These are phyloP conservation scores for Pogonomyrmex barbatus DNA, from an alignment of 1,140 invertebrate genomes.

Conservation along the genomic window DNA sequence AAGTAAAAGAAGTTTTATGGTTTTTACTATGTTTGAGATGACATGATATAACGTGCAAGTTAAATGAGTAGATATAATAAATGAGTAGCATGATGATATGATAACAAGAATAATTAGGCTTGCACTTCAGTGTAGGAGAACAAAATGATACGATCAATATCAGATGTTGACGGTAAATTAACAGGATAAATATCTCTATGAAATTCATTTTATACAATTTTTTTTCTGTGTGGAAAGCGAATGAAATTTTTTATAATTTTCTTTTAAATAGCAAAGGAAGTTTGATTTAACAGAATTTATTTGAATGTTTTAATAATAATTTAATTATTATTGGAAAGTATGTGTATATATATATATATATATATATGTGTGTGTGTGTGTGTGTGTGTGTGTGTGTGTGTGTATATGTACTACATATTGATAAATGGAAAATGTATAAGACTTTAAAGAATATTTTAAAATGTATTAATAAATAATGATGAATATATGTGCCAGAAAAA, in stretches of 20 bases:
- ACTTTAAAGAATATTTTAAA: background rate
- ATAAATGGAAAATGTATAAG: background rate
- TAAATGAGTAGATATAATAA: conserved; percentile 14
- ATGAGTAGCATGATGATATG: background rate
- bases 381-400: too few species aligned
- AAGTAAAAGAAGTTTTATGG: background rate
- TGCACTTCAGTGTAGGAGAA: background rate
- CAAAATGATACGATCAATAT: background rate
- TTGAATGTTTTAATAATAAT: background rate
- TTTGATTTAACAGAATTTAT: background rate
- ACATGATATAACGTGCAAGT: background rate
- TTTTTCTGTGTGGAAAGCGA: background rate
- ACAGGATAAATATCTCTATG: background rate
- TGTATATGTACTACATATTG: background rate
- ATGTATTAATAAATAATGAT: background rate
- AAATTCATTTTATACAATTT: background rate
- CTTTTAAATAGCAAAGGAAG: background rate
- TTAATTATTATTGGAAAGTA: background rate
- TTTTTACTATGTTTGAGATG: background rate
- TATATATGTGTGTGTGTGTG: too few species aligned
- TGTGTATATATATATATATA: too few species aligned
- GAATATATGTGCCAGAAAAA: background rate
- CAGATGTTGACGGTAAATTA: background rate
- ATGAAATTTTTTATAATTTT: background rate
- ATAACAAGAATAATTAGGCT: background rate